Evolutionary conservation across 2,113 vertebrate genomes (phyloP).

Genomic region (Oryzias woworae): DNA sequence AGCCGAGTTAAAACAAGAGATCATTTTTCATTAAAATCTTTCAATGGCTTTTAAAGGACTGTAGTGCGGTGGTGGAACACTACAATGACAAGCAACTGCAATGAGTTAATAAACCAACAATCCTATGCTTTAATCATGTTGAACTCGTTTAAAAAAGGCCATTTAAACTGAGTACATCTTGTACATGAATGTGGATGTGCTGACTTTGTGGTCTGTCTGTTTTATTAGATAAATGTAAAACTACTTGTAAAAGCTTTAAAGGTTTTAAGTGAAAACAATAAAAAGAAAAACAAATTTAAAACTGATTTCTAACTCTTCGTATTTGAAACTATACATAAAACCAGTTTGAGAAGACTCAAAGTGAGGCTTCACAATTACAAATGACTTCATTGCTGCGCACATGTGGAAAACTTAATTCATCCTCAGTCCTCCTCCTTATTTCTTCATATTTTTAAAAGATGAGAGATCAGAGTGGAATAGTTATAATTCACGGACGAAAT

Average conservation of each 20-base stretch:
- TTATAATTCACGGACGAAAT: slow-evolving; percentile 25
- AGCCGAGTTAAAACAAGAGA: slow-evolving; percentile 12
- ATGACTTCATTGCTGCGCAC: slow-evolving; percentile 58
- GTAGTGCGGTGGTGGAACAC: too few species aligned
- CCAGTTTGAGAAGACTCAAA: slow-evolving; percentile 17
- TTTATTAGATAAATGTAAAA: slow-evolving; percentile 49
- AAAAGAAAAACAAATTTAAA: slow-evolving; percentile 42
- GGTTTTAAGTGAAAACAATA: slow-evolving; percentile 27
- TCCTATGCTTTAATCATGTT: slow-evolving; percentile 21
- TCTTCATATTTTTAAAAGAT: slow-evolving; percentile 15
- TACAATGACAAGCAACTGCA: slow-evolving; percentile 5
- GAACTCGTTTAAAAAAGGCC: slow-evolving; percentile 45
- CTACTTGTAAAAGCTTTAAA: slow-evolving; percentile 48
- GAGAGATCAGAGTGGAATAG: slow-evolving; percentile 6
- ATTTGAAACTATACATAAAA: slow-evolving; percentile 45
- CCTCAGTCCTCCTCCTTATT: slow-evolving; percentile 46
- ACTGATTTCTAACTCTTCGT: slow-evolving; percentile 36
- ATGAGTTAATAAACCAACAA: slow-evolving; percentile 22
- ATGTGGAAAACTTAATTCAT: slow-evolving; percentile 59
- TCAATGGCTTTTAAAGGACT: too few species aligned
- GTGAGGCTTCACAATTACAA: slow-evolving; percentile 46
- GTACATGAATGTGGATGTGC: slow-evolving; percentile 18
- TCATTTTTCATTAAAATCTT: too few species aligned
- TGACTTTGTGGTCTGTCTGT: slow-evolving; percentile 24
- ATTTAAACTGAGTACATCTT: slow-evolving; percentile 5